Conservation (phyloP, 2,888 invertebrate species). For the Bombylius major region DNA sequence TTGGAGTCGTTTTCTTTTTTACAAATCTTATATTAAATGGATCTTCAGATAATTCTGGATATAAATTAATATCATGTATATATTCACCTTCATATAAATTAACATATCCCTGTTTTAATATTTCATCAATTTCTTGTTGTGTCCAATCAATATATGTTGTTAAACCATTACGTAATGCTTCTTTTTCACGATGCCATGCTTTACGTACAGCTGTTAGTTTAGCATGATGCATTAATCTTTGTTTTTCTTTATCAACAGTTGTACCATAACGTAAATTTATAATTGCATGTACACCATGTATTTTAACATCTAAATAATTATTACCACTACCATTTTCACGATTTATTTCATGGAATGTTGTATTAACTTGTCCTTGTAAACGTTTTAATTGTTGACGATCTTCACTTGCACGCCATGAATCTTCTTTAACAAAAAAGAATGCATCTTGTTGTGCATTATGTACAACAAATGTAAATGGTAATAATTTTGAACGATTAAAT, state of each 20-base stretch:
- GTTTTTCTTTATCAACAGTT: constrained; percentile 77
- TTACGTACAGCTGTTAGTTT: constrained; percentile 74
- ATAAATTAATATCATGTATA: constrained; percentile 76
- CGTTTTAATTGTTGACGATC: constrained; percentile 81
- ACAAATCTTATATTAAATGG: constrained; percentile 87
- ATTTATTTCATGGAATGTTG: constrained; percentile 73
- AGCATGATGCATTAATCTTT: constrained; percentile 80
- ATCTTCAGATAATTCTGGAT: constrained; percentile 90
- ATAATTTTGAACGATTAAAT: constrained; percentile 74
- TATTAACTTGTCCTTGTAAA: constrained; percentile 80
- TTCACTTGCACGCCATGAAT: constrained; percentile 77
- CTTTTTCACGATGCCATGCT: constrained; percentile 88
- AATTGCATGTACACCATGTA: constrained; percentile 80
- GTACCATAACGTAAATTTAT: constrained; percentile 93
- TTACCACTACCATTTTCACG: constrained; percentile 59
- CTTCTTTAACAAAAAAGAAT: constrained; percentile 87
- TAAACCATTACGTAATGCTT: constrained; percentile 64
- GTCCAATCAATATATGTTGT: constrained; percentile 76
- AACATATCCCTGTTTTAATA: constrained; percentile 70
- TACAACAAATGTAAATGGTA: constrained; percentile 78
- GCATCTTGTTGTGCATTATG: constrained; percentile 83
- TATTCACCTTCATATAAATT: constrained; percentile 83
- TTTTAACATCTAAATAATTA: constrained; percentile 74
- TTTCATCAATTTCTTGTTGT: constrained; percentile 76
- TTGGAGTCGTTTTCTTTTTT: constrained; percentile 62